Percentiles rank a stretch among this genome's conserved stretches.
These are phyloP conservation scores for Simalia tracyae DNA, from an alignment of 2,797 vertebrate genomes.

Conservation along the genomic window DNA sequence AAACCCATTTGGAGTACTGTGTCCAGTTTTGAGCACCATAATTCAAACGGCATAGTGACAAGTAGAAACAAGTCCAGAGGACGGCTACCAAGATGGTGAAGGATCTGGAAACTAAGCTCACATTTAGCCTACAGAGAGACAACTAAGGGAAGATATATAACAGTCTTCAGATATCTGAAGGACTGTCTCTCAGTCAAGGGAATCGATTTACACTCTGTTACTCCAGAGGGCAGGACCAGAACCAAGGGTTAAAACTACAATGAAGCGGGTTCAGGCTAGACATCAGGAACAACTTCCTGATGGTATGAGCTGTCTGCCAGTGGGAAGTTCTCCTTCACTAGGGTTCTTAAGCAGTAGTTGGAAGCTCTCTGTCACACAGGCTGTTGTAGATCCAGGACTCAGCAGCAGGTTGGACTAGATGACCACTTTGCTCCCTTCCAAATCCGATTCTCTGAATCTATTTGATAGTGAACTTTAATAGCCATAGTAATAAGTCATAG, in stretches of 20 bases:
- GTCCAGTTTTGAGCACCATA: neutral
- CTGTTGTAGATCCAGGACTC: neutral
- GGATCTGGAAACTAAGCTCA: neutral
- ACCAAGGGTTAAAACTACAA: neutral
- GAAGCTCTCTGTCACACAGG: neutral
- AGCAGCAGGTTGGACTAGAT: neutral
- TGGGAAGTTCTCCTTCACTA: neutral
- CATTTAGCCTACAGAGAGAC: neutral
- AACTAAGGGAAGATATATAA: neutral
- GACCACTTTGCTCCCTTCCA: neutral
- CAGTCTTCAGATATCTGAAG: neutral
- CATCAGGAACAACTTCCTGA: neutral
- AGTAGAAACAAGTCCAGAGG: neutral
- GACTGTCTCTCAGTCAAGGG: neutral
- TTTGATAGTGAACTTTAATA: neutral
- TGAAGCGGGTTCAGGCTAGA: neutral
- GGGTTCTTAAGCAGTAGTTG: neutral
- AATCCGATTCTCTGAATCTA: neutral
- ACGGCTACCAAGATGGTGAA: neutral
- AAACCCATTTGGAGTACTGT: neutral
- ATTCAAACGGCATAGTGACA: neutral
- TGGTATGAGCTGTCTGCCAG: neutral
- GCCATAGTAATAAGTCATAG: neutral
- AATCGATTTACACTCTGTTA: neutral
- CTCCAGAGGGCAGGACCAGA: neutral